Evolutionary conservation across 2,888 invertebrate genomes (phyloP).

Genomic region (Anodontia alba): DNA sequence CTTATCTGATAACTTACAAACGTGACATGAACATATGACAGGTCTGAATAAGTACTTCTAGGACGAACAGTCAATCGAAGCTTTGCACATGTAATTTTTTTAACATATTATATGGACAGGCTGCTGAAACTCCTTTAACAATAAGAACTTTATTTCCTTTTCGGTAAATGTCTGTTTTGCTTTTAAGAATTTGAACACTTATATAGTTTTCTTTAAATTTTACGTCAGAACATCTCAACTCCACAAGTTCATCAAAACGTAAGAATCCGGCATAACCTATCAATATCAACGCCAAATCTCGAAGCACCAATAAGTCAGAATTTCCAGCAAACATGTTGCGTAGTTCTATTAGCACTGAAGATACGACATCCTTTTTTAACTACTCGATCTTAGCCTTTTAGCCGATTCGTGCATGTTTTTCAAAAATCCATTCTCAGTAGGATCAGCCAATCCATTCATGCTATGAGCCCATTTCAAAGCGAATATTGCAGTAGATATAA

Average conservation of each 20-base stretch:
- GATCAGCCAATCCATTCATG: conserved; percentile 30
- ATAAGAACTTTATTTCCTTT: conserved; percentile 42
- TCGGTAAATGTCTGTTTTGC: conserved; percentile 58
- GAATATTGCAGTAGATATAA: conserved; percentile 31
- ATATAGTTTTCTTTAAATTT: conserved; percentile 35
- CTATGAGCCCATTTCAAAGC: conserved; percentile 51
- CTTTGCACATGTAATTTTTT: conserved; percentile 15
- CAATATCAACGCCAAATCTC: conserved; percentile 49
- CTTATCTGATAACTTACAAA: conserved; percentile 1
- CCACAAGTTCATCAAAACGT: conserved; percentile 24
- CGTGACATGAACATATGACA: not conserved
- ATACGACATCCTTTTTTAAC: conserved; percentile 45
- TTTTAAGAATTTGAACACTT: conserved; percentile 35
- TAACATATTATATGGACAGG: conserved; percentile 57
- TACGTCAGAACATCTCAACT: conserved; percentile 31
- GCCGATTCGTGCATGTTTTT: conserved; percentile 44
- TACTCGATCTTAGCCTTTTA: conserved; percentile 30
- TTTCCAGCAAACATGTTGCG: conserved; percentile 20
- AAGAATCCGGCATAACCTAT: conserved; percentile 39
- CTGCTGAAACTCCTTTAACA: conserved; percentile 42
- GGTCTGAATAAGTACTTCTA: conserved; percentile 17
- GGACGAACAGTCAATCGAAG: not conserved
- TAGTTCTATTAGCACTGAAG: conserved; percentile 32
- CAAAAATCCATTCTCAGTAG: conserved; percentile 46
- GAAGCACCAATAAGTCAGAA: conserved; percentile 30